Percentiles rank a stretch among this genome's conserved stretches.
Evolutionary conservation across 2,888 invertebrate genomes (phyloP).

Genomic region (Phrixothrix hirtus): DNA sequence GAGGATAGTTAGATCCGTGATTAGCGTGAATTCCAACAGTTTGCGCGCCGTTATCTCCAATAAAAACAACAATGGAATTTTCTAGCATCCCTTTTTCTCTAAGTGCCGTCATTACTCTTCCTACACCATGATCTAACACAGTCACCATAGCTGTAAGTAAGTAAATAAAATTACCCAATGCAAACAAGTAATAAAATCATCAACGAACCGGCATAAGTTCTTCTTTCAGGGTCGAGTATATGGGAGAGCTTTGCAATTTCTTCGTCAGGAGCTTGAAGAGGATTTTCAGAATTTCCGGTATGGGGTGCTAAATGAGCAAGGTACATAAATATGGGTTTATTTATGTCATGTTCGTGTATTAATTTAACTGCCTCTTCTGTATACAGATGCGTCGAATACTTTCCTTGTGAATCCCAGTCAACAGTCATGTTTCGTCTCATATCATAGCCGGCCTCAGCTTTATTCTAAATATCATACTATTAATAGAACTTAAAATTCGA

Average conservation of each 20-base stretch:
- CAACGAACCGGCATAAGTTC: slow-evolving; percentile 73
- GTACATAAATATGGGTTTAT: slow-evolving; percentile 68
- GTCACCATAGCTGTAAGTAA: slow-evolving; percentile 86
- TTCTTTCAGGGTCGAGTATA: slow-evolving; percentile 67
- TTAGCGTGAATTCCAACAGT: slow-evolving; percentile 74
- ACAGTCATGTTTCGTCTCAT: slow-evolving; percentile 64
- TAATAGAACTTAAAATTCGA: background rate
- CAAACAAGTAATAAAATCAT: too few species aligned
- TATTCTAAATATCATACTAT: slow-evolving; percentile 44
- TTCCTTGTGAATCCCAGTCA: slow-evolving; percentile 60
- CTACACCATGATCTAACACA: slow-evolving; percentile 85
- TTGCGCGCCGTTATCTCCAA: slow-evolving; percentile 88
- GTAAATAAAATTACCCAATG: too few species aligned
- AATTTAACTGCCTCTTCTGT: slow-evolving; percentile 67
- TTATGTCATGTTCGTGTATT: slow-evolving; percentile 60
- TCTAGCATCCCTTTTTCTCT: slow-evolving; percentile 71
- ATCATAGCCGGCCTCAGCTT: slow-evolving; percentile 61
- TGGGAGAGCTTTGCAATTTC: slow-evolving; percentile 69
- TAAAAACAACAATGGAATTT: slow-evolving; percentile 84
- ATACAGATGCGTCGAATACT: slow-evolving; percentile 69
- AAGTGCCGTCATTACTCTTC: slow-evolving; percentile 74
- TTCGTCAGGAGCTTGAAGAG: slow-evolving; percentile 73
- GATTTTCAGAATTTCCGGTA: slow-evolving; percentile 64
- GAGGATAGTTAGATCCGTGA: slow-evolving; percentile 78
- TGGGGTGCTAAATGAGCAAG: slow-evolving; percentile 72